Percentiles rank a stretch among this genome's conserved stretches.
Evolutionary conservation across 2,797 vertebrate species (phyloP).

Genomic region (Dendrocincla fuliginosa): DNA sequence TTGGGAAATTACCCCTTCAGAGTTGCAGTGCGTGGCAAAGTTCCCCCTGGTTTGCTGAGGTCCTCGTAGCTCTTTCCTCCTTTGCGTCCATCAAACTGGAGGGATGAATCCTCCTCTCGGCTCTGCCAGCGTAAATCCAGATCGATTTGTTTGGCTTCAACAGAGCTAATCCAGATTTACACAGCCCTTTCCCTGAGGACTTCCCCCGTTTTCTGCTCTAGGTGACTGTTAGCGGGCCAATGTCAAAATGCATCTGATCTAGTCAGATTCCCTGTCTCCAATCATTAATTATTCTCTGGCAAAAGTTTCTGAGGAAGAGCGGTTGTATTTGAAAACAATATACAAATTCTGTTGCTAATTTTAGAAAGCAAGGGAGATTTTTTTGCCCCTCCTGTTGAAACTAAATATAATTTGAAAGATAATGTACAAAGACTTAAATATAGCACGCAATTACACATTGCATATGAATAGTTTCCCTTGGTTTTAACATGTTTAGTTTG

Average conservation of each 20-base stretch:
- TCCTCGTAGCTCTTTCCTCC: not conserved
- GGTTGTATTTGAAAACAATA: constrained; percentile 46
- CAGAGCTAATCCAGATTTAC: constrained; percentile 44
- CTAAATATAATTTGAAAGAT: constrained; percentile 66
- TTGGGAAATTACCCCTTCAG: not conserved
- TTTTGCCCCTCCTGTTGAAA: constrained; percentile 23
- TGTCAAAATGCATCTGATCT: constrained; percentile 43
- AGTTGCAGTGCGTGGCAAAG: not conserved
- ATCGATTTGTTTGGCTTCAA: constrained; percentile 4
- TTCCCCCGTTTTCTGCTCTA: not conserved
- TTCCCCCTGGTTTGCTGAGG: not conserved
- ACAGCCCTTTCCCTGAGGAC: constrained; percentile 18
- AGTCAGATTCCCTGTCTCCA: constrained; percentile 30
- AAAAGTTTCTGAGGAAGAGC: constrained; percentile 42
- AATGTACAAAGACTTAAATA: constrained; percentile 51
- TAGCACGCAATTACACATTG: constrained; percentile 24
- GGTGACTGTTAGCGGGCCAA: not conserved
- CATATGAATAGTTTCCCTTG: constrained; percentile 34
- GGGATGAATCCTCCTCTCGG: not conserved
- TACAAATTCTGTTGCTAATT: constrained; percentile 40
- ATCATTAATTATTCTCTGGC: constrained; percentile 14
- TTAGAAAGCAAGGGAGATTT: constrained; percentile 42
- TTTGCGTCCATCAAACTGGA: not conserved
- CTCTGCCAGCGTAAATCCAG: not conserved
- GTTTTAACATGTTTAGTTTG: constrained; percentile 35